These are phyloP conservation scores for Aphrocallistes beatrix DNA, from an alignment of 37 sponge, comb jelly and placozoan species.

Conservation along the genomic window DNA sequence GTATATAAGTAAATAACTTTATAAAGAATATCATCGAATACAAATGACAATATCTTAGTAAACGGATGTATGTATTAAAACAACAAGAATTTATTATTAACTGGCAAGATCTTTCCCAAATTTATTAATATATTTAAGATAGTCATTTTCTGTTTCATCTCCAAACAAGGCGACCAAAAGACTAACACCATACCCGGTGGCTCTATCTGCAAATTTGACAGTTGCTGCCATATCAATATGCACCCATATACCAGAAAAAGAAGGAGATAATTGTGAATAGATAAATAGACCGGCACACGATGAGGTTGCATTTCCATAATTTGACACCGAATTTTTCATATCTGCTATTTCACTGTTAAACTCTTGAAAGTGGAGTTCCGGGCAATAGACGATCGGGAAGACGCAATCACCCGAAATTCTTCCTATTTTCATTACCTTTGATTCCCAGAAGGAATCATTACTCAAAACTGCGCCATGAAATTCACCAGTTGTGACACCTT, in stretches of 20 bases:
- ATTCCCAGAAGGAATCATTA: slow-evolving; percentile 68
- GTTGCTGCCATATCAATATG: slow-evolving; percentile 96
- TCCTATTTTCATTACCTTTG: slow-evolving; percentile 48
- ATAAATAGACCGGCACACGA: slow-evolving; percentile 99
- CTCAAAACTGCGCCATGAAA: slow-evolving; percentile 86
- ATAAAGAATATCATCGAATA: too few species aligned
- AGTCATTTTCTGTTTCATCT: slow-evolving; percentile 16
- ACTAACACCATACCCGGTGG: slow-evolving; percentile 92
- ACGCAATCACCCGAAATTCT: slow-evolving; percentile 71
- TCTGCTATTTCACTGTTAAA: slow-evolving; percentile 87
- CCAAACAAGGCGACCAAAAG: slow-evolving; percentile 77
- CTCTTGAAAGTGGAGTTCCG: slow-evolving; percentile 91
- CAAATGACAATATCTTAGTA: too few species aligned
- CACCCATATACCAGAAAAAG: slow-evolving; percentile 81
- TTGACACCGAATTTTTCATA: slow-evolving; percentile 94
- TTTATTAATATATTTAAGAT: neutral
- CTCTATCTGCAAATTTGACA: slow-evolving; percentile 79
- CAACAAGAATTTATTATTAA: too few species aligned
- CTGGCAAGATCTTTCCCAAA: too few species aligned
- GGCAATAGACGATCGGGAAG: slow-evolving; percentile 86
- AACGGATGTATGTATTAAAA: too few species aligned
- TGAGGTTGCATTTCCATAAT: slow-evolving; percentile 77
- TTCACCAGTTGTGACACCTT: slow-evolving; percentile 77
- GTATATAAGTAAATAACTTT: too few species aligned
- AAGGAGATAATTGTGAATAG: slow-evolving; percentile 69